Percentiles rank a stretch among this genome's conserved stretches.
Evolutionary conservation across 1,140 invertebrate genomes (phyloP).

Genomic region (Procambarus virginalis): DNA sequence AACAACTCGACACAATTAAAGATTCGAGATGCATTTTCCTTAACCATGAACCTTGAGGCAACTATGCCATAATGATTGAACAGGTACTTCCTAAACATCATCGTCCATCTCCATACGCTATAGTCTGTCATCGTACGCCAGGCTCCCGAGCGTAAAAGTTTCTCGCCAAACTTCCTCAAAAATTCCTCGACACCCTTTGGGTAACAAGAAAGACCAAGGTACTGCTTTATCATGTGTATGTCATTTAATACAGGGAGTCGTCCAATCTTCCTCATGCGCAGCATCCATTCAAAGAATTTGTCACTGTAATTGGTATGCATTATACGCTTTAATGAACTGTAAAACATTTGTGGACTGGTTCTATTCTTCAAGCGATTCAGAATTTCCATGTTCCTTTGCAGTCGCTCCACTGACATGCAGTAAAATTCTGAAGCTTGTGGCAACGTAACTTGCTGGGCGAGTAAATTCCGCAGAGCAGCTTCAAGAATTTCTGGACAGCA

Average conservation of each 20-base stretch:
- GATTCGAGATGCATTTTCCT: not conserved
- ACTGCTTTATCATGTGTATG: not conserved
- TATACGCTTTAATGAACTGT: too few relatives aligned
- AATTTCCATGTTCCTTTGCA: not conserved
- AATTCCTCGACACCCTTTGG: not conserved
- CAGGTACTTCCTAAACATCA: not conserved
- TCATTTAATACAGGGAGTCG: not conserved
- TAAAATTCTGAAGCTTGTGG: not conserved
- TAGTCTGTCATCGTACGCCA: not conserved
- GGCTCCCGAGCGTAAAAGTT: not conserved
- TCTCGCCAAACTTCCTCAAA: not conserved
- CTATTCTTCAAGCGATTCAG: too few relatives aligned
- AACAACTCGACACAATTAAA: constrained; percentile 14
- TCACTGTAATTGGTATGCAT: not conserved
- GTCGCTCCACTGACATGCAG: not conserved
- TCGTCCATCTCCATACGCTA: not conserved
- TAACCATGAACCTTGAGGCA: not conserved
- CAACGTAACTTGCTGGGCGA: not conserved
- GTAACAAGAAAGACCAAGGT: not conserved
- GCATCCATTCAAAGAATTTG: constrained; percentile 3
- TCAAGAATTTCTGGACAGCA: not conserved
- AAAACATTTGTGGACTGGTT: too few relatives aligned
- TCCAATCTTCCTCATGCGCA: constrained; percentile 13
- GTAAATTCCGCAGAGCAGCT: not conserved
- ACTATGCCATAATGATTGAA: not conserved